phyloP scores from a whole-genome alignment of 2,113 vertebrate species.

The Serinus canaria region DNA sequence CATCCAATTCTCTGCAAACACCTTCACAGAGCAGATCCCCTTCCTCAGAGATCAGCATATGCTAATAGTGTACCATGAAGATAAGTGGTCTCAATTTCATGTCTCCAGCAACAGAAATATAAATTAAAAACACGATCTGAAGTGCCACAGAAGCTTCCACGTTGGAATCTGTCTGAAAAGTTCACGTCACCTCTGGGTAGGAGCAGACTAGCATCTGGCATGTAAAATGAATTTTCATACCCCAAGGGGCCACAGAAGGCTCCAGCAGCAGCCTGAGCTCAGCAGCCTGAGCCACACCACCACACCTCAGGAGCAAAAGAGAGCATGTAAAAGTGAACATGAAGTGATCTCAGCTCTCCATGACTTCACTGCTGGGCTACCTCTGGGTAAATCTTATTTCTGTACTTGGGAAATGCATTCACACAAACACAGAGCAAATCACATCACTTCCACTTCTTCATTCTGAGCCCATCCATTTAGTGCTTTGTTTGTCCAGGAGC shows the following conservation, averaged over 20 bases:
- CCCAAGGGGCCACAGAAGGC: neutral
- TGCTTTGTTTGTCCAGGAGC: rapidly evolving
- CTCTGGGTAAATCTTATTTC: neutral
- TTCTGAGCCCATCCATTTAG: rapidly evolving
- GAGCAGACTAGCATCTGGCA: neutral
- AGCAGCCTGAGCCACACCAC: neutral
- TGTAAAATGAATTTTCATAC: neutral
- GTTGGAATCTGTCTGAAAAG: conserved; percentile 8
- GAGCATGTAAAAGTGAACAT: neutral
- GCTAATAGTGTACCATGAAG: neutral
- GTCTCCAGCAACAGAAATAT: neutral
- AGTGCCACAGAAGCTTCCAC: neutral
- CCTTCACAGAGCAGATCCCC: neutral
- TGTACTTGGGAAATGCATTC: neutral
- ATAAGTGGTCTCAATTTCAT: neutral
- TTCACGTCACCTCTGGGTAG: conserved; percentile 16
- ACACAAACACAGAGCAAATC: neutral
- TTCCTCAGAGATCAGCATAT: neutral
- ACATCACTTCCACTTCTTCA: neutral
- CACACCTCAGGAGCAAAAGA: neutral
- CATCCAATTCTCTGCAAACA: neutral
- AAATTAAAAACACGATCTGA: conserved; percentile 3
- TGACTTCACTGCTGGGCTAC: neutral
- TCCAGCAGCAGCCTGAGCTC: neutral
- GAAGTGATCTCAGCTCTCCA: conserved; percentile 21